Percentiles rank a stretch among this genome's conserved stretches.
Evolutionary conservation across 2,888 invertebrate genomes (phyloP).

Genomic region (Sympetrum striolatum): DNA sequence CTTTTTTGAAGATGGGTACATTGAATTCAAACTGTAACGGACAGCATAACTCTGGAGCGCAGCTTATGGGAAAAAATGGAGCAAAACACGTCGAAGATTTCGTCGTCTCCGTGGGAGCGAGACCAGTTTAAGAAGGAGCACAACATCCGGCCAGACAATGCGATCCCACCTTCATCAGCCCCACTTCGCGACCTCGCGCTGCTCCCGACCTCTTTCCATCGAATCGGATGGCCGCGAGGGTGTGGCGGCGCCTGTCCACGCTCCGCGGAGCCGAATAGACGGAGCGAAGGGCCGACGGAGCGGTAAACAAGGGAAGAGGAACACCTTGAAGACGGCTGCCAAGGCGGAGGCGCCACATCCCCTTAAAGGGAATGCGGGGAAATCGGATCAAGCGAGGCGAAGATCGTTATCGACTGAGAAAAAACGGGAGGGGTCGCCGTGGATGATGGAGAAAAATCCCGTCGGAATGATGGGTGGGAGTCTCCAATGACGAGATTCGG

Average conservation of each 20-base stretch:
- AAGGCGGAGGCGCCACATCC: not conserved
- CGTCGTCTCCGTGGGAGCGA: not conserved
- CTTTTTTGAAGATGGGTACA: no score
- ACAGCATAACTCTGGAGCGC: not conserved
- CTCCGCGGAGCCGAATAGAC: constrained; percentile 27
- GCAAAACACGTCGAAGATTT: not conserved
- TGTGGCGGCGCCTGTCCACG: not conserved
- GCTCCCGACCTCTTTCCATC: not conserved
- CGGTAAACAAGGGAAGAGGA: not conserved
- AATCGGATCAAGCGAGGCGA: no score
- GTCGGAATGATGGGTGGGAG: no score
- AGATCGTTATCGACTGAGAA: no score
- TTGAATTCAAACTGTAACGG: not conserved
- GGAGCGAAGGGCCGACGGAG: no score
- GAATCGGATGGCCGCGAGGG: not conserved
- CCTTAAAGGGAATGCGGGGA: not conserved
- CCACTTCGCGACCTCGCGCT: not conserved
- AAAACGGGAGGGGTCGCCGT: no score
- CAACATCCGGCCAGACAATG: not conserved
- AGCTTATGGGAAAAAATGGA: not conserved
- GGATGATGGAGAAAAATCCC: no score
- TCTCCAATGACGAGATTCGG: no score
- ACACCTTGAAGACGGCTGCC: not conserved
- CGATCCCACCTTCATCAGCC: not conserved
- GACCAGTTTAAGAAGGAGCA: not conserved